Evolutionary conservation across 1,140 invertebrate genomes (phyloP).

Genomic region (Trichonephila inaurata): DNA sequence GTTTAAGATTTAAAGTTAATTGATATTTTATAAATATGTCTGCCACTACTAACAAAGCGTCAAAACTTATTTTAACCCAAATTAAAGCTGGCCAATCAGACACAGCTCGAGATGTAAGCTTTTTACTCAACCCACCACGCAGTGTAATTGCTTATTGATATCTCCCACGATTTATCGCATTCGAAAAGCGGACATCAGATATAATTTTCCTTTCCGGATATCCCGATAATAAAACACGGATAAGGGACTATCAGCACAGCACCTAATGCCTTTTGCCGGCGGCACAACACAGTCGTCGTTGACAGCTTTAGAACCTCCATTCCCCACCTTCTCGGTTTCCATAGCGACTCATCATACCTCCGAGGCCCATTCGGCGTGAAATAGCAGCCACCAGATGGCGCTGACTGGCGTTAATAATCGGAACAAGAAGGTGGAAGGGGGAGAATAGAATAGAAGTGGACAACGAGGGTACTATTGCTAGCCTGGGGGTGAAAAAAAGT

Average conservation of each 20-base stretch:
- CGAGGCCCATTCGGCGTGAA: conserved; percentile 58
- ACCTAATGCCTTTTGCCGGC: conserved; percentile 42
- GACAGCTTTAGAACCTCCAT: conserved; percentile 46
- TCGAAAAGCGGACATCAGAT: neutral
- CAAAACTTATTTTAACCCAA: too few relatives aligned
- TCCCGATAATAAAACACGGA: neutral
- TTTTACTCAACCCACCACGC: too few relatives aligned
- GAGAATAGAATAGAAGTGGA: neutral
- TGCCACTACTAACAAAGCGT: too few relatives aligned
- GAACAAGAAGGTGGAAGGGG: conserved; percentile 8
- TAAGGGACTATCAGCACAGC: neutral
- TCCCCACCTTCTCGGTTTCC: conserved; percentile 1
- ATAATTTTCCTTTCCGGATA: neutral
- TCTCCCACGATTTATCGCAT: too few relatives aligned
- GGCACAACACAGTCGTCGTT: neutral
- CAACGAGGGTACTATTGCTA: conserved; percentile 27
- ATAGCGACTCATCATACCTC: conserved; percentile 24
- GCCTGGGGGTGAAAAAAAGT: conserved; percentile 22
- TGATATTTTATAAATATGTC: too few relatives aligned
- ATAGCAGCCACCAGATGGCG: conserved; percentile 56
- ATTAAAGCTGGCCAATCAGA: too few relatives aligned
- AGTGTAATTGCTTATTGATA: too few relatives aligned
- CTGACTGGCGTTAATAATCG: conserved; percentile 68
- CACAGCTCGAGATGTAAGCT: too few relatives aligned
- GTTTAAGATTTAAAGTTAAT: too few relatives aligned